A percentile compares a stretch with the other conserved stretches of the same genome.
These are phyloP conservation scores for Meta bourneti DNA, from an alignment of 2,888 invertebrate genomes.

Conservation along the genomic window DNA sequence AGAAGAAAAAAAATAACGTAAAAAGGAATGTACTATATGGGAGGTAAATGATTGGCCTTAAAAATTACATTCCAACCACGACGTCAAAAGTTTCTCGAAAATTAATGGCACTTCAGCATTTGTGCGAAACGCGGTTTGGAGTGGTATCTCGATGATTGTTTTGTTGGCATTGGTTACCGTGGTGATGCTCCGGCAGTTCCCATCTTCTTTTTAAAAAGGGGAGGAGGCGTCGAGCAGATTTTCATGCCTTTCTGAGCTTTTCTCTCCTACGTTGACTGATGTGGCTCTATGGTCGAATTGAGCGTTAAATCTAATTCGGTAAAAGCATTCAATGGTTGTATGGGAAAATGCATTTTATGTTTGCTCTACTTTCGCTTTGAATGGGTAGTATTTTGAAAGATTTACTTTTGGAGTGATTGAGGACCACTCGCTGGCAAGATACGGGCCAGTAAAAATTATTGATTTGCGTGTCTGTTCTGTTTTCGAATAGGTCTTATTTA, in stretches of 20 bases:
- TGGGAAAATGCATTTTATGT: slow-evolving; percentile 22
- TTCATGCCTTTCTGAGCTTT: slow-evolving; percentile 52
- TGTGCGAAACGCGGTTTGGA: slow-evolving; percentile 58
- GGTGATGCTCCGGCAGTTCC: slow-evolving; percentile 65
- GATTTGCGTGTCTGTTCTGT: neutral
- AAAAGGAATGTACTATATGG: neutral
- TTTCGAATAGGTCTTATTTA: neutral
- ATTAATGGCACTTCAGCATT: slow-evolving; percentile 60
- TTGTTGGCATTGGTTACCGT: slow-evolving; percentile 67
- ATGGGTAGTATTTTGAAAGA: slow-evolving; percentile 7
- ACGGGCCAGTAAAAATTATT: neutral
- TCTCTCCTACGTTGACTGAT: slow-evolving; percentile 38
- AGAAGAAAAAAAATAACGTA: neutral
- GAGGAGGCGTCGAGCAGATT: slow-evolving; percentile 46
- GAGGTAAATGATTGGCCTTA: slow-evolving; percentile 50
- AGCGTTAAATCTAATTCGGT: slow-evolving; percentile 57
- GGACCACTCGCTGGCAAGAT: neutral
- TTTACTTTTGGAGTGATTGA: slow-evolving; percentile 7
- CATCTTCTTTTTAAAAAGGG: slow-evolving; percentile 56
- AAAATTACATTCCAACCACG: slow-evolving; percentile 51
- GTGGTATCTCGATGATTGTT: slow-evolving; percentile 71
- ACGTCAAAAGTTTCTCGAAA: slow-evolving; percentile 56
- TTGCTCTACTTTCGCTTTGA: slow-evolving; percentile 16
- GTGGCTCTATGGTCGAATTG: slow-evolving; percentile 25
- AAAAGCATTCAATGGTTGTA: slow-evolving; percentile 34